Conservation (phyloP, 2,888 invertebrate species). For the Meteorus cinctellus region DNA sequence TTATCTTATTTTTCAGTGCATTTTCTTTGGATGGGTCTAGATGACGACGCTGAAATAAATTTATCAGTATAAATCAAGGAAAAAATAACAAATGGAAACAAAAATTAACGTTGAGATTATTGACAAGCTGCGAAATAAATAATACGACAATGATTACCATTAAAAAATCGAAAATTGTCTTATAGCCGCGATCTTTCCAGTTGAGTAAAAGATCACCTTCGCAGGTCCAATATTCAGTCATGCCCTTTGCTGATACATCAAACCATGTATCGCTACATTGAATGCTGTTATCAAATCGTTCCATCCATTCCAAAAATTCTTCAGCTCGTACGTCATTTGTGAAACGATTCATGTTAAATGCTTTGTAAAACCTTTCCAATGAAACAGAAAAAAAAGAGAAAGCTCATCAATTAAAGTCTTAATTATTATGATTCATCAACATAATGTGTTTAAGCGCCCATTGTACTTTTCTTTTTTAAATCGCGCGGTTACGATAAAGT, state of each 20-base stretch:
- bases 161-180: conserved; percentile 80
- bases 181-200: conserved; percentile 85
- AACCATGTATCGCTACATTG: conserved; percentile 80
- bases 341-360: conserved; percentile 54
- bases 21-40: conserved; percentile 73
- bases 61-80: conserved; percentile 32
- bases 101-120: not conserved
- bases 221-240: conserved; percentile 79
- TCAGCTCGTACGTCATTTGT: conserved; percentile 64
- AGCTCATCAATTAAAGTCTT: not conserved
- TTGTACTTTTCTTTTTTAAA: not conserved
- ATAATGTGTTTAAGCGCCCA: not conserved
- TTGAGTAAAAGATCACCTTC: conserved; percentile 82
- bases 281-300: conserved; percentile 74
- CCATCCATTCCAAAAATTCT: conserved; percentile 78
- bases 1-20: conserved; percentile 73
- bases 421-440: not conserved
- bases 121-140: not conserved
- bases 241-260: conserved; percentile 80
- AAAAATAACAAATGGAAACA: conserved; percentile 20
- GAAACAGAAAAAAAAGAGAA: conserved; percentile 11
- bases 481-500: not conserved
- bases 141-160: conserved; percentile 75
- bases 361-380: conserved; percentile 59
- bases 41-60: conserved; percentile 74